Conservation (phyloP, 2,888 invertebrate genomes). For the Crepidodera aurea region DNA sequence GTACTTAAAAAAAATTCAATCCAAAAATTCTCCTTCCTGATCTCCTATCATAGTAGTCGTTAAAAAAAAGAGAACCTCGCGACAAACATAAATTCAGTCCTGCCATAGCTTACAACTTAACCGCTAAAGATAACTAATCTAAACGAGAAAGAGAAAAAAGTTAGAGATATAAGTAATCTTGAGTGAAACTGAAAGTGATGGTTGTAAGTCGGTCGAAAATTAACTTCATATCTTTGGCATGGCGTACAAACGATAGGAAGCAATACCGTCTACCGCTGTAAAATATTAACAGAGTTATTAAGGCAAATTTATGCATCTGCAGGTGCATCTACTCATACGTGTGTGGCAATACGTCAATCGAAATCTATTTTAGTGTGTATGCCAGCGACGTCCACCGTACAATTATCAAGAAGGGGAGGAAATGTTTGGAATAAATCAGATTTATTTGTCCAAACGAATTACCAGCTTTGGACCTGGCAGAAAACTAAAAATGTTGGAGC, state of each 20-base stretch:
- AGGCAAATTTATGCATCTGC: constrained; percentile 38
- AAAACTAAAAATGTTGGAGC: too few species aligned
- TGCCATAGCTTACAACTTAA: too few species aligned
- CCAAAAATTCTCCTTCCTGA: too few species aligned
- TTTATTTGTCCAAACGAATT: too few species aligned
- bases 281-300: constrained; percentile 41
- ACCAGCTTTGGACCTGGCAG: too few species aligned
- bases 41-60: too few species aligned
- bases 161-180: neutral
- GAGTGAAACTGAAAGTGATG: neutral
- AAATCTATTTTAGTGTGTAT: constrained; percentile 35
- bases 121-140: too few species aligned
- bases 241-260: constrained; percentile 38
- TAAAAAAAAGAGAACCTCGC: too few species aligned
- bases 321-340: constrained; percentile 36
- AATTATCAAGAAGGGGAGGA: too few species aligned
- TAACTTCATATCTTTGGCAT: constrained; percentile 35
- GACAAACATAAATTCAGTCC: too few species aligned
- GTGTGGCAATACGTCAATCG: constrained; percentile 39
- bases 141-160: neutral
- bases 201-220: constrained; percentile 2
- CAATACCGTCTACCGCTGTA: constrained; percentile 34
- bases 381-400: neutral
- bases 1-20: too few species aligned
- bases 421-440: too few species aligned